A percentile compares a stretch with the other conserved stretches of the same genome.
Conservation (phyloP, 2,888 invertebrate genomes). For the Coleophora deauratella region DNA sequence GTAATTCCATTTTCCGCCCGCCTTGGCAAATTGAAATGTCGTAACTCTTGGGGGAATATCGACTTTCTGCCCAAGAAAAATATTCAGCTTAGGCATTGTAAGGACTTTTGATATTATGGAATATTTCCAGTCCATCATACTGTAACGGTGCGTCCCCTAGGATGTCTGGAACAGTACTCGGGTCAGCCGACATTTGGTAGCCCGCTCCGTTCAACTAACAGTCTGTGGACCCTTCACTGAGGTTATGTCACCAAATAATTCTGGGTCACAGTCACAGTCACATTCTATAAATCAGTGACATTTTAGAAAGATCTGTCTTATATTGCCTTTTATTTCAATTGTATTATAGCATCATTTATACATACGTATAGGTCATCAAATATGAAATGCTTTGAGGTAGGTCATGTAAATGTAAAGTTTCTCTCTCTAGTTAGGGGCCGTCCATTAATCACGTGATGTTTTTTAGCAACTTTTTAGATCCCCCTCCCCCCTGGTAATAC, state of each 20-base stretch:
- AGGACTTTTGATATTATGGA: slow-evolving; percentile 65
- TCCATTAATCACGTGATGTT: no score
- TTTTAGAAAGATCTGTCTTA: no score
- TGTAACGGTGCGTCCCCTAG: slow-evolving; percentile 51
- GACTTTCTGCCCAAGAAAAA: slow-evolving; percentile 73
- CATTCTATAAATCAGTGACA: no score
- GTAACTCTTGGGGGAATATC: slow-evolving; percentile 75
- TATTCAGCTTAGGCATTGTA: slow-evolving; percentile 70
- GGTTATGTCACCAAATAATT: slow-evolving; percentile 24
- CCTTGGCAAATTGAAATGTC: slow-evolving; percentile 76
- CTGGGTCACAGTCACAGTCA: no score
- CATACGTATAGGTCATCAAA: neutral
- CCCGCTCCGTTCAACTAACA: slow-evolving; percentile 27
- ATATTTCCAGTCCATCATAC: slow-evolving; percentile 68
- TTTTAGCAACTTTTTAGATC: no score
- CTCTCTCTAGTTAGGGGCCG: no score
- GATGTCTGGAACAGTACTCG: slow-evolving; percentile 41
- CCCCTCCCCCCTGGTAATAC: no score
- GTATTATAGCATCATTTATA: no score
- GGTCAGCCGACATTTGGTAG: slow-evolving; percentile 53
- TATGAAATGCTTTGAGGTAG: slow-evolving; percentile 23
- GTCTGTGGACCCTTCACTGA: slow-evolving; percentile 32
- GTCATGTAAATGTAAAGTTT: slow-evolving; percentile 13
- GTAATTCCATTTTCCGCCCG: slow-evolving; percentile 76
- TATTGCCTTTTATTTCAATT: no score